Conservation (phyloP, 1,140 invertebrate genomes). For the Zaprionus camerounensis region DNA sequence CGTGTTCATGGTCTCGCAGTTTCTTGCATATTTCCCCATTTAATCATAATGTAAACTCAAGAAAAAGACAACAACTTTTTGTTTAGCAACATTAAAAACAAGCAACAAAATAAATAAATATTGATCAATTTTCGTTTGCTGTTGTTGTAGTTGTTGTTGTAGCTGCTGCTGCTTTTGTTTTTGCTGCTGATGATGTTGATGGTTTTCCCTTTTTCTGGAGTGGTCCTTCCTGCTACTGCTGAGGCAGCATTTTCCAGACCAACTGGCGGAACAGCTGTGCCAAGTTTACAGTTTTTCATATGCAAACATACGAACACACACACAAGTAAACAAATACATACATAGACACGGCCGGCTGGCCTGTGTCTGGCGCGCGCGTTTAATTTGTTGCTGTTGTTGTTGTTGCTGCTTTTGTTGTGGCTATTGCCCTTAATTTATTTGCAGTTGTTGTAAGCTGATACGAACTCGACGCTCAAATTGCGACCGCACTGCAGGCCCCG, state of each 20-base stretch:
- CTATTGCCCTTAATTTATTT: conserved; percentile 53
- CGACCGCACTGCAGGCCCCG: background rate
- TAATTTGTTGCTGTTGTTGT: conserved; percentile 27
- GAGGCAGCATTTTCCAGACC: conserved; percentile 37
- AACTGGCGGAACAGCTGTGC: conserved; percentile 39
- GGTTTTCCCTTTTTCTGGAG: conserved; percentile 36
- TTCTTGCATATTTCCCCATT: conserved; percentile 55
- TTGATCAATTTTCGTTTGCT: conserved; percentile 55
- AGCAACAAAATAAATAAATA: conserved; percentile 60
- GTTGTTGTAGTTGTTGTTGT: conserved; percentile 27
- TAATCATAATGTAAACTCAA: conserved; percentile 59
- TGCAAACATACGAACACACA: conserved; percentile 13
- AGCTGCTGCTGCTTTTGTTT: conserved; percentile 32
- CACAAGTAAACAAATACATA: background rate
- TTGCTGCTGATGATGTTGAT: conserved; percentile 39
- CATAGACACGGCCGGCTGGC: conserved; percentile 15
- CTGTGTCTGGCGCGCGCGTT: conserved; percentile 31
- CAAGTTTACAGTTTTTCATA: conserved; percentile 37
- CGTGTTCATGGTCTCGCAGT: conserved; percentile 42
- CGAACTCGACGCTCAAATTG: conserved; percentile 33
- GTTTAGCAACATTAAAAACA: conserved; percentile 69
- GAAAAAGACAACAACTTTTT: conserved; percentile 34
- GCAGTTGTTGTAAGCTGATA: conserved; percentile 51
- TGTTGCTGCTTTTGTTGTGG: conserved; percentile 30
- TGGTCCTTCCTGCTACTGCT: conserved; percentile 16